Evolutionary conservation across 2,888 invertebrate genomes (phyloP).

Genomic region (Blastobasis lacticolella): DNA sequence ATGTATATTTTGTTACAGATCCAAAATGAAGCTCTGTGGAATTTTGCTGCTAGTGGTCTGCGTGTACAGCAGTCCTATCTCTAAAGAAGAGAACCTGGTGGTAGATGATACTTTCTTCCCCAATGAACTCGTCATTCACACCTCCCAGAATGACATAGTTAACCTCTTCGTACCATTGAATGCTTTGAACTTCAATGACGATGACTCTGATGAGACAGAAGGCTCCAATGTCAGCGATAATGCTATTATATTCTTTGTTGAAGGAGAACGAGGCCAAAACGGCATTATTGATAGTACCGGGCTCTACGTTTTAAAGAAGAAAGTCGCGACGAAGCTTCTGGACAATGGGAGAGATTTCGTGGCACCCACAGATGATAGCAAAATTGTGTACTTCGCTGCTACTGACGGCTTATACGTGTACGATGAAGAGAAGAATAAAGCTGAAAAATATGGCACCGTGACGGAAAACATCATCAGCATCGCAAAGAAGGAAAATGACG

Average conservation of each 20-base stretch:
- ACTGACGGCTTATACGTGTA: constrained; percentile 39
- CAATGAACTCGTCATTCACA: constrained; percentile 21
- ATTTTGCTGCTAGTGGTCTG: constrained; percentile 22
- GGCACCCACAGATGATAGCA: constrained; percentile 27
- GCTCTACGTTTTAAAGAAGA: constrained; percentile 24
- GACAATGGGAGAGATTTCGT: constrained; percentile 32
- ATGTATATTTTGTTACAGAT: constrained; percentile 1
- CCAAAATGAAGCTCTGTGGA: constrained; percentile 17
- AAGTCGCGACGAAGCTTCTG: constrained; percentile 26
- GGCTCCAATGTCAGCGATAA: constrained; percentile 10
- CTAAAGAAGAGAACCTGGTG: constrained; percentile 16
- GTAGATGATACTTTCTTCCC: constrained; percentile 25
- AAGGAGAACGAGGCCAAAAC: constrained; percentile 23
- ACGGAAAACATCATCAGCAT: constrained; percentile 36
- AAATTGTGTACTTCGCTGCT: constrained; percentile 33
- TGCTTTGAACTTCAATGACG: constrained; percentile 23
- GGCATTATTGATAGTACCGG: constrained; percentile 27
- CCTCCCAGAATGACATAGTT: constrained; percentile 28
- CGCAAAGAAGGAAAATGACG: constrained; percentile 28
- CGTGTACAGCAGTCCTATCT: constrained; percentile 21
- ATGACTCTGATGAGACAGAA: constrained; percentile 13
- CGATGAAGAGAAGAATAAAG: constrained; percentile 21
- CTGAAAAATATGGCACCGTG: constrained; percentile 39
- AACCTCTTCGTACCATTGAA: constrained; percentile 31
- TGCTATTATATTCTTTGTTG: constrained; percentile 24